Evolutionary conservation across 2,888 invertebrate genomes (phyloP).

Genomic region (Aspidapion aeneum): DNA sequence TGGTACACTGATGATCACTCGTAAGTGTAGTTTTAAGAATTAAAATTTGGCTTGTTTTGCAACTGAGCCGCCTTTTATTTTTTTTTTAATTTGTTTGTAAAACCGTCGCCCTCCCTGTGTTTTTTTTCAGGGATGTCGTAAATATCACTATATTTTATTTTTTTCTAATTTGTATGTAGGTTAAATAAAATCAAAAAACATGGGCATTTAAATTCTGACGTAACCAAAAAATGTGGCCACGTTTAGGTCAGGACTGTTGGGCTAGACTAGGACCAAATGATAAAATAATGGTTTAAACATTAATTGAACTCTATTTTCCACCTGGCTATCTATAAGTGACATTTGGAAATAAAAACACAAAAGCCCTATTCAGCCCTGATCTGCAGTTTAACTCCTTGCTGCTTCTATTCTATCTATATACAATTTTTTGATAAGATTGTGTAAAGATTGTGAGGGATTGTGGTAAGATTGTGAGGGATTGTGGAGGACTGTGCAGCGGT

Average conservation of each 20-base stretch:
- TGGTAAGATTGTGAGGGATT: no score
- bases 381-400: no score
- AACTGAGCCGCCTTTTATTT: not conserved
- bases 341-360: no score
- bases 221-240: not conserved
- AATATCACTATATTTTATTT: not conserved
- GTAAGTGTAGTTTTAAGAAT: conserved; percentile 31
- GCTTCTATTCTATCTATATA: no score
- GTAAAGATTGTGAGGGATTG: no score
- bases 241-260: not conserved
- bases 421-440: no score
- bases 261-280: not conserved
- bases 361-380: no score
- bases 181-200: not conserved
- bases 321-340: no score
- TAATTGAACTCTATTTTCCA: no score
- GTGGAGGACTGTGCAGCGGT: no score
- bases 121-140: not conserved
- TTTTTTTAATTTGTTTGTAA: not conserved
- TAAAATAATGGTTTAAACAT: no score
- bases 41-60: not conserved
- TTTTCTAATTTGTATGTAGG: not conserved
- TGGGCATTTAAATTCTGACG: not conserved
- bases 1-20: conserved; percentile 34
- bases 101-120: no score